Percentiles rank a stretch among this genome's conserved stretches.
Conservation (phyloP, 2,113 vertebrate genomes). For the Oenanthe oenanthe region DNA sequence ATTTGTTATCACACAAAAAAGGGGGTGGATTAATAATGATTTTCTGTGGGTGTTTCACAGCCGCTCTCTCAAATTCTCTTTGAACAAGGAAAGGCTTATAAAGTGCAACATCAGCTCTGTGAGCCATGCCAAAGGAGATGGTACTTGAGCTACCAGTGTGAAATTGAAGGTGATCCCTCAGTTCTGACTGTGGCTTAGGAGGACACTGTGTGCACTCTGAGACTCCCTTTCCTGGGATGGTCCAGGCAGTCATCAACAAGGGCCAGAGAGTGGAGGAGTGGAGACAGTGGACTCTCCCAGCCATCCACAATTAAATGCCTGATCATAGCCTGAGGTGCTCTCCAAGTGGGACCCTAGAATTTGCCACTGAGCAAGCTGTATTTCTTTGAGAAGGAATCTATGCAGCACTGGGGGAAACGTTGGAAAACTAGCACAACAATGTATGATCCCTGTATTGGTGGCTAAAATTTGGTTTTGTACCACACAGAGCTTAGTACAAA, state of each 20-base stretch:
- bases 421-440: neutral
- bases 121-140: neutral
- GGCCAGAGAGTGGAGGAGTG: too few species aligned
- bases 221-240: neutral
- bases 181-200: neutral
- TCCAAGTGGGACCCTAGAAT: neutral
- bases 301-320: too few species aligned
- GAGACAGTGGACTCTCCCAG: neutral
- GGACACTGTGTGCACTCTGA: accelerated
- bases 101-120: neutral
- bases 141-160: neutral
- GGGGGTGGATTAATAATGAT: neutral
- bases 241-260: accelerated
- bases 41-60: neutral
- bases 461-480: neutral
- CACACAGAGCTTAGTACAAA: neutral
- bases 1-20: neutral
- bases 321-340: accelerated
- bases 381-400: neutral
- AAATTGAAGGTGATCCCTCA: neutral
- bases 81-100: neutral
- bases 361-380: neutral
- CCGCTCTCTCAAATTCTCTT: neutral
- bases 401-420: neutral
- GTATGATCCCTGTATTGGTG: too few species aligned